These are phyloP conservation scores for Caenorhabditis japonica DNA, from an alignment of 2,888 invertebrate genomes.

Conservation along the genomic window DNA sequence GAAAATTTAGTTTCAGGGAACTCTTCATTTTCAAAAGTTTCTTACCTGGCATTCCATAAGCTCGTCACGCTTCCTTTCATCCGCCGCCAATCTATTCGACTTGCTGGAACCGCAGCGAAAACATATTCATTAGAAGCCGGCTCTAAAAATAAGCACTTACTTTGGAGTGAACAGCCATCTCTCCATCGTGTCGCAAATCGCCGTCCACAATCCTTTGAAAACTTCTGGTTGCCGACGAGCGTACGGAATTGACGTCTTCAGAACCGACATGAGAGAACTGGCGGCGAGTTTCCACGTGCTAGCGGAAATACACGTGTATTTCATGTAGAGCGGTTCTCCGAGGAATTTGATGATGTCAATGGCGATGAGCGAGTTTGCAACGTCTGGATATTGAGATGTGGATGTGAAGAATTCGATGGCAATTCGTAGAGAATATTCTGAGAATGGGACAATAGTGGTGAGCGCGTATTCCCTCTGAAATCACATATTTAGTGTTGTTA, in stretches of 20 bases:
- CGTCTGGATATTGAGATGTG: constrained; percentile 84
- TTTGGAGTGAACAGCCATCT: constrained; percentile 90
- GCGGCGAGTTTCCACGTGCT: constrained; percentile 89
- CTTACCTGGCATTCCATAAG: constrained; percentile 73
- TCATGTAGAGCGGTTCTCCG: constrained; percentile 85
- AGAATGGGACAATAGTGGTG: constrained; percentile 89
- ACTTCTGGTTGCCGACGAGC: constrained; percentile 83
- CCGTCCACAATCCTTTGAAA: constrained; percentile 83
- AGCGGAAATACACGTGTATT: constrained; percentile 86
- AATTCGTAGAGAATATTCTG: constrained; percentile 86
- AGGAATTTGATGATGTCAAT: constrained; percentile 84
- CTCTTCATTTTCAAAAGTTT: not conserved
- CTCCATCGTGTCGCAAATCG: constrained; percentile 88
- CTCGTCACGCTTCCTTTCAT: constrained; percentile 75
- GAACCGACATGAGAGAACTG: constrained; percentile 84
- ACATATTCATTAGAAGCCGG: not conserved
- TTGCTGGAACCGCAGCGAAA: constrained; percentile 57
- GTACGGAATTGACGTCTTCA: constrained; percentile 89
- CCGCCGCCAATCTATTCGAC: constrained; percentile 68
- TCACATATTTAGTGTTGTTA: constrained; percentile 7
- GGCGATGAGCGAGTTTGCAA: constrained; percentile 84
- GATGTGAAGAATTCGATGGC: constrained; percentile 85
- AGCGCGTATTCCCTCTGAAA: constrained; percentile 84
- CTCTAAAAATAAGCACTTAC: constrained; percentile 78
- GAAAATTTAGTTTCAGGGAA: not conserved